Percentiles rank a stretch among this genome's conserved stretches.
phyloP scores from a whole-genome alignment of 1,140 invertebrate genomes.

The Pantala flavescens region DNA sequence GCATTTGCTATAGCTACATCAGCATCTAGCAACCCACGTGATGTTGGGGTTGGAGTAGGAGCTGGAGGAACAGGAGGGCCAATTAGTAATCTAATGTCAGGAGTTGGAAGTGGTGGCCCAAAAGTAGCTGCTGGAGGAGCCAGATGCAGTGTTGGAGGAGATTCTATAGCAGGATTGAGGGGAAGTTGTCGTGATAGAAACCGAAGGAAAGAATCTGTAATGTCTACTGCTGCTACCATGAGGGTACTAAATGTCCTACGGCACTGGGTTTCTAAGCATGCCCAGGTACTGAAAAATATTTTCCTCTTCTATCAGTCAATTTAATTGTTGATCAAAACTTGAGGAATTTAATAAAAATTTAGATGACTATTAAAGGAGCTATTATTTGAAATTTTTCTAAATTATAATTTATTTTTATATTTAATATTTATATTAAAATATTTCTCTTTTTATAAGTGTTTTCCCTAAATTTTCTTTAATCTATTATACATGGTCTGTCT shows the following conservation, averaged over 20 bases:
- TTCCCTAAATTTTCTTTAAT: too few species aligned
- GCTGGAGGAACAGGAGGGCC: neutral
- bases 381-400: too few species aligned
- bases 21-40: constrained; percentile 68
- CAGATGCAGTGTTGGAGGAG: constrained; percentile 28
- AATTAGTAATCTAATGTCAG: neutral
- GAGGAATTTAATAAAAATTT: neutral
- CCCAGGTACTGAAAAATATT: constrained; percentile 32
- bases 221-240: constrained; percentile 88
- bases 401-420: too few species aligned
- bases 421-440: too few species aligned
- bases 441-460: too few species aligned
- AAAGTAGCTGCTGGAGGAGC: constrained; percentile 23
- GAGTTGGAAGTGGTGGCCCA: neutral
- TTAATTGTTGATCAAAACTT: neutral
- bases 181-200: constrained; percentile 33
- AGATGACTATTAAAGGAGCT: neutral
- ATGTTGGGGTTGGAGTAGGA: constrained; percentile 30
- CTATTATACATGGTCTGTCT: too few species aligned
- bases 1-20: constrained; percentile 89
- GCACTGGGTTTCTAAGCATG: constrained; percentile 62
- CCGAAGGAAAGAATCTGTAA: constrained; percentile 68
- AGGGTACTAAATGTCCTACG: constrained; percentile 80
- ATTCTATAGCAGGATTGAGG: constrained; percentile 29
- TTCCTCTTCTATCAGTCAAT: neutral